Conservation (phyloP, 2,113 vertebrate genomes). For the Rhinopomastus cyanomelas region DNA sequence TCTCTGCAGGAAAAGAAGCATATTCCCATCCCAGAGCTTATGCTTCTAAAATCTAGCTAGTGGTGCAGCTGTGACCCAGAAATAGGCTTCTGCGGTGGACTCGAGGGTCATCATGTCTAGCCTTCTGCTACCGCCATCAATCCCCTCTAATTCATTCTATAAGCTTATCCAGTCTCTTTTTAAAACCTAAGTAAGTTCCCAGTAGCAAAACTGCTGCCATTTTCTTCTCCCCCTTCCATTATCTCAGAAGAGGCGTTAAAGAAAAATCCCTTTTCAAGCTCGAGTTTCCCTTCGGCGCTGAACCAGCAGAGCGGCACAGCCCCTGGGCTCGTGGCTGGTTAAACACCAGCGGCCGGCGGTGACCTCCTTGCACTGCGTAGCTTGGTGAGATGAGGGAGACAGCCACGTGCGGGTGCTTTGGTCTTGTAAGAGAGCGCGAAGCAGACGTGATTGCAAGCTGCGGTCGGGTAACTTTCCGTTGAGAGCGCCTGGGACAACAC, state of each 20-base stretch:
- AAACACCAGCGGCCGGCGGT: neutral
- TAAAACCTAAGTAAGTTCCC: neutral
- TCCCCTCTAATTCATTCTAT: neutral
- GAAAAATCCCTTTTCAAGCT: neutral
- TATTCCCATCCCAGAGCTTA: neutral
- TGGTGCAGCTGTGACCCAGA: neutral
- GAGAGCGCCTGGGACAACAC: fast-evolving
- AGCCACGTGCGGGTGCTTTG: neutral
- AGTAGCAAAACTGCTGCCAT: neutral
- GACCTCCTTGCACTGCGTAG: neutral
- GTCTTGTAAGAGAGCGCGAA: neutral
- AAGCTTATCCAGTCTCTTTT: neutral
- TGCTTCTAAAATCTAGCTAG: neutral
- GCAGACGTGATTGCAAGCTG: neutral
- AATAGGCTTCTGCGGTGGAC: neutral
- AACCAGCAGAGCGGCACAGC: too few relatives aligned
- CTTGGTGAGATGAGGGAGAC: neutral
- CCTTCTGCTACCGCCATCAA: neutral
- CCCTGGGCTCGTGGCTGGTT: neutral
- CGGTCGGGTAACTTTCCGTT: neutral
- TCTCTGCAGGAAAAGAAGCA: neutral
- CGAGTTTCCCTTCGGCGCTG: too few relatives aligned
- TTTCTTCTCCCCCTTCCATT: neutral
- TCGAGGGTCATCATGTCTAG: neutral
- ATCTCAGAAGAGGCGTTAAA: neutral